phyloP scores from a whole-genome alignment of 2,797 vertebrate species.

The Tadarida brasiliensis region DNA sequence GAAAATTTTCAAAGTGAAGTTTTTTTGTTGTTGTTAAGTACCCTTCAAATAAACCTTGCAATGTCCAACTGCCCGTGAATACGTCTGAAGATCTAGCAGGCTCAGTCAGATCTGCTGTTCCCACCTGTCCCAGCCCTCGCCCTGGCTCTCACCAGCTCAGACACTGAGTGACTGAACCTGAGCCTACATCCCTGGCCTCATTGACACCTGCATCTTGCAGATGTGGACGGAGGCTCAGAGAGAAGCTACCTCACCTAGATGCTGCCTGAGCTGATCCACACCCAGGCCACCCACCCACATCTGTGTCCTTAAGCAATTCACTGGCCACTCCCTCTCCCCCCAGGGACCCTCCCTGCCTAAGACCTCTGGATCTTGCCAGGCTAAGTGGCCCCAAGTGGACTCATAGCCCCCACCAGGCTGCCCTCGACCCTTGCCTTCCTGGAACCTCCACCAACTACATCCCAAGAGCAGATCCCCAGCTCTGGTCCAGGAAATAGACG shows the following conservation, averaged over 20 bases:
- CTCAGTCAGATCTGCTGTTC: neutral
- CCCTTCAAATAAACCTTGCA: neutral
- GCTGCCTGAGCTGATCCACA: neutral
- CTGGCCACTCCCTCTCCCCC: neutral
- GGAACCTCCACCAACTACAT: neutral
- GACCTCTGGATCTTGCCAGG: neutral
- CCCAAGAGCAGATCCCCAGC: neutral
- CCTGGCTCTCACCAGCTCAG: neutral
- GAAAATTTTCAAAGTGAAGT: neutral
- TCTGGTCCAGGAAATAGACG: neutral
- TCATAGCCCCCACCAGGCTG: neutral
- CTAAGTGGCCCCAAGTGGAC: neutral
- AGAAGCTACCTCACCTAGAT: neutral
- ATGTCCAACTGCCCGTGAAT: neutral
- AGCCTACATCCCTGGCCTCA: neutral
- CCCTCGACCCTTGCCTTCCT: neutral
- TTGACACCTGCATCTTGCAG: neutral
- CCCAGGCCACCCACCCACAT: neutral
- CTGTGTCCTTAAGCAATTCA: neutral
- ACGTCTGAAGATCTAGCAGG: neutral
- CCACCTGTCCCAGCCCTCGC: neutral
- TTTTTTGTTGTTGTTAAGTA: neutral
- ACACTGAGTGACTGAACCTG: neutral
- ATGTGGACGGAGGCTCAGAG: neutral
- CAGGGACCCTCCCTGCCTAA: neutral